phyloP scores from a whole-genome alignment of 2,113 vertebrate genomes.

The Halcyon malimbica region DNA sequence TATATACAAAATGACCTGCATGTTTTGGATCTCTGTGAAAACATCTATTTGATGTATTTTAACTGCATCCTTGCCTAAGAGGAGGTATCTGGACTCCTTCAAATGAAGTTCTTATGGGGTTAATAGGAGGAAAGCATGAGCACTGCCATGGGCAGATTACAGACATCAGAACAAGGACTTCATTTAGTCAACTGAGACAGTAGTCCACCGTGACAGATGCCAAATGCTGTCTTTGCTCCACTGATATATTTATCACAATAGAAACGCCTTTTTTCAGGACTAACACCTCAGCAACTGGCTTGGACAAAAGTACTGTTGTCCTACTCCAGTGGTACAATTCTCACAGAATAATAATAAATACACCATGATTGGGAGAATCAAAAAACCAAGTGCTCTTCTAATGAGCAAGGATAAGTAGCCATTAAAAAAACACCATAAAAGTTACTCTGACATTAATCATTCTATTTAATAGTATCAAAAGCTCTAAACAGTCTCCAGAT shows the following conservation, averaged over 20 bases:
- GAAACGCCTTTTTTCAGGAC: not conserved
- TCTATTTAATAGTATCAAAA: not conserved
- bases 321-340: not conserved
- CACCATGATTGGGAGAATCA: not conserved
- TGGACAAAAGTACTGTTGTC: not conserved
- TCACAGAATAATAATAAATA: not conserved
- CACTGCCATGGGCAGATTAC: not conserved
- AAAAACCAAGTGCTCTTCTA: not conserved
- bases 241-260: not conserved
- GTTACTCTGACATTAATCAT: not conserved
- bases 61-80: not conserved
- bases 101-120: not conserved
- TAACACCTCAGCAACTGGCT: not conserved
- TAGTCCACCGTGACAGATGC: not conserved
- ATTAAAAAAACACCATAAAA: not conserved
- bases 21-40: not conserved
- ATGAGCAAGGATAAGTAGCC: not conserved
- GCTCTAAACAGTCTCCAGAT: not conserved
- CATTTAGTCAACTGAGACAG: not conserved
- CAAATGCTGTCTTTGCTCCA: not conserved
- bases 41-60: not conserved
- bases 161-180: not conserved
- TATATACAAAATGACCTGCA: not conserved
- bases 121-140: not conserved
- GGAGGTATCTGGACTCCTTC: not conserved